phyloP scores from a whole-genome alignment of 1,140 invertebrate genomes.

The Hylaeus anthracinus region DNA sequence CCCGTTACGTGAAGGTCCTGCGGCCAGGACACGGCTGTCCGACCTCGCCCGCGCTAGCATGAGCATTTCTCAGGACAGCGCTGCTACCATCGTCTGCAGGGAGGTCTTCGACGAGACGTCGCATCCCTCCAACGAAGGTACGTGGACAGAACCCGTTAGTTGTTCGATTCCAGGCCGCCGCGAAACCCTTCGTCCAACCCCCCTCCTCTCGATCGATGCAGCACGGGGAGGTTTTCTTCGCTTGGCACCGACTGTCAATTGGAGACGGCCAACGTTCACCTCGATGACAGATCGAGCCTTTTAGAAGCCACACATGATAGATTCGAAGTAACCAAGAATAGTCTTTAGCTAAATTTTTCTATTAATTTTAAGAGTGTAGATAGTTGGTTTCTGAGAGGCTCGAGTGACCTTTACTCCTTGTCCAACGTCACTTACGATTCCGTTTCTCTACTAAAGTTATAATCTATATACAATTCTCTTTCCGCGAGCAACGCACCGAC shows the following conservation, averaged over 20 bases:
- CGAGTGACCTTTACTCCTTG: too few species aligned
- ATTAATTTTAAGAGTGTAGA: too few species aligned
- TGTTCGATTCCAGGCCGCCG: too few species aligned
- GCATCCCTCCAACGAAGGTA: constrained; percentile 89
- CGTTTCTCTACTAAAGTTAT: too few species aligned
- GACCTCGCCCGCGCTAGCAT: constrained; percentile 60
- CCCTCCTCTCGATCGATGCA: constrained; percentile 27
- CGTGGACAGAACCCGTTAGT: constrained; percentile 45
- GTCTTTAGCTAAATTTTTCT: too few species aligned
- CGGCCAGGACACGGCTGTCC: constrained; percentile 35
- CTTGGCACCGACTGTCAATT: constrained; percentile 1
- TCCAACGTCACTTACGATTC: neutral
- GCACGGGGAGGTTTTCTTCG: constrained; percentile 20
- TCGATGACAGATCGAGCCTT: too few species aligned
- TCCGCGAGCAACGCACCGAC: too few species aligned
- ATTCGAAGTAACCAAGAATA: too few species aligned
- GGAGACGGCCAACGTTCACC: too few species aligned
- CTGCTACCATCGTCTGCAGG: constrained; percentile 86
- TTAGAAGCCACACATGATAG: too few species aligned
- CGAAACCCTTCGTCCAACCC: neutral
- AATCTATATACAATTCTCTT: too few species aligned
- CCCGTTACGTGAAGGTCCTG: constrained; percentile 52
- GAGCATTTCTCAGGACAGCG: constrained; percentile 79
- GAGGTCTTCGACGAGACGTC: constrained; percentile 91
- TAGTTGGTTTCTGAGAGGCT: too few species aligned